Percentiles rank a stretch among this genome's conserved stretches.
These are phyloP conservation scores for Trichonephila clavata DNA, from an alignment of 1,140 invertebrate species.

Conservation along the genomic window DNA sequence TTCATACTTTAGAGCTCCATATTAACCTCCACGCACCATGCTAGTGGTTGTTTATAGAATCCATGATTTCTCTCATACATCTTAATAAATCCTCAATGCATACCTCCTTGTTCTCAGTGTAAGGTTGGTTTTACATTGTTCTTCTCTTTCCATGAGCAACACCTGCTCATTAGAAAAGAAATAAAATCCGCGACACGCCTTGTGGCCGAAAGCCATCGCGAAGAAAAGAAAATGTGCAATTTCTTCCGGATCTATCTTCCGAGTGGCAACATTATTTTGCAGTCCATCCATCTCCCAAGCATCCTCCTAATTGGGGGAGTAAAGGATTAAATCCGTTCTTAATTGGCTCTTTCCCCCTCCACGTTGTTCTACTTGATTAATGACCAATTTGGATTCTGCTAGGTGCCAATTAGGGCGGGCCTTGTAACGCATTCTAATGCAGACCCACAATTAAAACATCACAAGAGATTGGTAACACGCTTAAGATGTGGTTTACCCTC, in stretches of 20 bases:
- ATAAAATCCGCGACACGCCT: not conserved
- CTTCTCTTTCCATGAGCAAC: not conserved
- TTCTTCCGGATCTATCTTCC: not conserved
- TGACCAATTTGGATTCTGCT: not conserved
- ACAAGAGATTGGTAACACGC: conserved; percentile 45
- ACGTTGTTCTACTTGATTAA: conserved; percentile 43
- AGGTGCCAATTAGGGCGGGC: conserved; percentile 61
- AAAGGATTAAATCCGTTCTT: conserved; percentile 62
- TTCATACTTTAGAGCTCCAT: not conserved
- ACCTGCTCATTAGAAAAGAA: not conserved
- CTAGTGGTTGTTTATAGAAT: too few species aligned
- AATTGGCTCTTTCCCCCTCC: conserved; percentile 60
- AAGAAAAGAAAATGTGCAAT: conserved; percentile 10
- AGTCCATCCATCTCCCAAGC: conserved; percentile 45
- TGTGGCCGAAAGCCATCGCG: not conserved
- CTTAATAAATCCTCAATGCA: conserved; percentile 1
- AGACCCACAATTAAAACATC: conserved; percentile 58
- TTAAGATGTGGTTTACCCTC: conserved; percentile 39
- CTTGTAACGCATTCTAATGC: conserved; percentile 51
- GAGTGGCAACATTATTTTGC: conserved; percentile 23
- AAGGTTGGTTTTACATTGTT: conserved; percentile 14
- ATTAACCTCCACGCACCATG: not conserved
- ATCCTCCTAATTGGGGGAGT: conserved; percentile 61
- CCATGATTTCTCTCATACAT: not conserved
- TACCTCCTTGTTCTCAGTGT: not conserved